Conservation (phyloP, 1,140 invertebrate genomes). For the Drosophila parvula region DNA sequence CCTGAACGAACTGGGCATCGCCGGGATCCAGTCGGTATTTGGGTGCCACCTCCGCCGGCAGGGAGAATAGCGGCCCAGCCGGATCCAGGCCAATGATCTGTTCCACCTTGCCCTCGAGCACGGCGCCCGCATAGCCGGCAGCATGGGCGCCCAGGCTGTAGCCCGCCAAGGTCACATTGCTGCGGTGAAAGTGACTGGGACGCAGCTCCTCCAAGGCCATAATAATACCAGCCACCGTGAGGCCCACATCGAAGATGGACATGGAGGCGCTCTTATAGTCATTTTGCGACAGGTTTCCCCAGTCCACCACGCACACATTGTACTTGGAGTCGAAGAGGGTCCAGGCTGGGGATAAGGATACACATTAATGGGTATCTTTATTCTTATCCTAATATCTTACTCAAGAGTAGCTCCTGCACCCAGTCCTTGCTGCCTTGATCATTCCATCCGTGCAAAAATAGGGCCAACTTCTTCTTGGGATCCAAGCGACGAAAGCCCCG, state of each 20-base stretch:
- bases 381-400: slow-evolving; percentile 26
- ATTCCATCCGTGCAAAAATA: slow-evolving; percentile 82
- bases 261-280: slow-evolving; percentile 79
- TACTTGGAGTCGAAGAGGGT: slow-evolving; percentile 66
- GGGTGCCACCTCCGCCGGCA: slow-evolving; percentile 85
- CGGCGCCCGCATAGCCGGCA: slow-evolving; percentile 91
- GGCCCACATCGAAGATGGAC: slow-evolving; percentile 86
- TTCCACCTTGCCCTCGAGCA: slow-evolving; percentile 84
- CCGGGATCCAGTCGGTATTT: slow-evolving; percentile 88
- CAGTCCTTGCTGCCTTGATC: slow-evolving; percentile 80
- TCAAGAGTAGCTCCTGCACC: slow-evolving; percentile 72
- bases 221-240: slow-evolving; percentile 86
- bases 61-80: slow-evolving; percentile 92
- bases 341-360: slow-evolving; percentile 58
- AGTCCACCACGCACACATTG: slow-evolving; percentile 86
- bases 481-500: slow-evolving; percentile 71
- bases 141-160: slow-evolving; percentile 96
- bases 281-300: slow-evolving; percentile 87
- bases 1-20: slow-evolving; percentile 95
- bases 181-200: slow-evolving; percentile 80
- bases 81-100: slow-evolving; percentile 89
- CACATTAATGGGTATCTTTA: no score
- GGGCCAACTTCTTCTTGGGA: slow-evolving; percentile 66
- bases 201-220: slow-evolving; percentile 85
- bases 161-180: slow-evolving; percentile 88